phyloP scores from a whole-genome alignment of 2,113 vertebrate genomes.

The Gymnogyps californianus region DNA sequence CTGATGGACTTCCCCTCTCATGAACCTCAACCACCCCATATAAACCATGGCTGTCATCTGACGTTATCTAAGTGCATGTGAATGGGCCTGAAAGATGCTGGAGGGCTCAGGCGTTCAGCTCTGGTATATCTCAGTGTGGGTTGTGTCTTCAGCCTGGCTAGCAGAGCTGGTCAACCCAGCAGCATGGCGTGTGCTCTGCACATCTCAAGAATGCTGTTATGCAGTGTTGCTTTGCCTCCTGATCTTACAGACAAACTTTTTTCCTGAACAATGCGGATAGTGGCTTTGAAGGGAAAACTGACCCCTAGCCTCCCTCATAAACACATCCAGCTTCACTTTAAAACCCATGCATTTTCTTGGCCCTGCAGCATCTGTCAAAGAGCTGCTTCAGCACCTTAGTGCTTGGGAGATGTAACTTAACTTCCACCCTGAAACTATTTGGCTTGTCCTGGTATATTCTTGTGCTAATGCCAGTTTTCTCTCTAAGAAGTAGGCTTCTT shows the following conservation, averaged over 20 bases:
- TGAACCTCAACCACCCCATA: background rate
- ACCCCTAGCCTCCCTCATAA: background rate
- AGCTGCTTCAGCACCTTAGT: background rate
- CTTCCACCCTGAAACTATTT: background rate
- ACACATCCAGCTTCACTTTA: background rate
- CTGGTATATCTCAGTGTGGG: background rate
- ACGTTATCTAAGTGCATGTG: background rate
- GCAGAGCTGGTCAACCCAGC: background rate
- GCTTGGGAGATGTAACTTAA: background rate
- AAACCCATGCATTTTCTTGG: background rate
- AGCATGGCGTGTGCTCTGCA: background rate
- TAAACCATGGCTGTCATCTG: background rate
- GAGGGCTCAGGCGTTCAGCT: background rate
- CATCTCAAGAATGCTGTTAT: background rate
- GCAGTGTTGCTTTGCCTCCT: background rate
- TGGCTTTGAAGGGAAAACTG: background rate
- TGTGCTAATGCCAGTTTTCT: background rate
- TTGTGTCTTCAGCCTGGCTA: background rate
- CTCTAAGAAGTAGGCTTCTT: background rate
- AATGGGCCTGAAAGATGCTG: background rate
- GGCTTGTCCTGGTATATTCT: background rate
- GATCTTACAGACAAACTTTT: background rate
- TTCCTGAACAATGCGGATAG: background rate
- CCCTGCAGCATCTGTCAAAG: background rate
- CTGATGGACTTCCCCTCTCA: conserved; percentile 24